Conservation (phyloP, 2,888 invertebrate genomes). For the Oligia latruncula region DNA sequence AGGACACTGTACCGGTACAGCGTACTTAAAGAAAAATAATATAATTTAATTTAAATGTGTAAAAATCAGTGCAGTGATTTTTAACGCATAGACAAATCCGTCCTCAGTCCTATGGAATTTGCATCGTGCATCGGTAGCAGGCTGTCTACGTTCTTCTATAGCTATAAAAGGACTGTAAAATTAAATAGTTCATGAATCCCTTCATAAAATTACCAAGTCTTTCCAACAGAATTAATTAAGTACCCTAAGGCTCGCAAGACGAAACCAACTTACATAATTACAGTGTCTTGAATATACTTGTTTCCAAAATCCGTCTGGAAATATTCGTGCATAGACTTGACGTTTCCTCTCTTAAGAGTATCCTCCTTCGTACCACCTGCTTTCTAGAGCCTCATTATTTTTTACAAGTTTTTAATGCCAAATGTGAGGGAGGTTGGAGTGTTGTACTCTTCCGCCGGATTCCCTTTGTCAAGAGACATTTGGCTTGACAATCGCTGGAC, state of each 20-base stretch:
- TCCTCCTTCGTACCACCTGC: conserved; percentile 12
- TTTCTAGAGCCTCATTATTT: conserved; percentile 41
- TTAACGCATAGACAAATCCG: background rate
- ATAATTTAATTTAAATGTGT: no score
- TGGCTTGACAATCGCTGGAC: conserved; percentile 25
- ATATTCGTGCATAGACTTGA: conserved; percentile 22
- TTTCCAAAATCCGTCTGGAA: conserved; percentile 28
- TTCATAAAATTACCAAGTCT: conserved; percentile 23
- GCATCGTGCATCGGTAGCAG: background rate
- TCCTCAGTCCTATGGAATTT: background rate
- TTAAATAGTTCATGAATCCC: conserved; percentile 18
- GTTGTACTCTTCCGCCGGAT: conserved; percentile 1
- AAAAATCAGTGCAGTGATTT: background rate
- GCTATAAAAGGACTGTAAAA: conserved; percentile 13
- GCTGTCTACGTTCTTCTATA: background rate
- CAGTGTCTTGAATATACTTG: conserved; percentile 28
- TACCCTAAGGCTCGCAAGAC: background rate
- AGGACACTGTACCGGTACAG: no score
- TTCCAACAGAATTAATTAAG: conserved; percentile 43
- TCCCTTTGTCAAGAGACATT: conserved; percentile 38
- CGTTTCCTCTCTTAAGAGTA: conserved; percentile 14
- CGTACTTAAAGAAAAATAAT: no score
- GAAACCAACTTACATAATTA: conserved; percentile 34
- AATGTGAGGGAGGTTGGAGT: conserved; percentile 40
- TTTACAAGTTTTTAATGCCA: conserved; percentile 53